Conservation (phyloP, 1,140 invertebrate species). For the Zaprionus lachaisei region DNA sequence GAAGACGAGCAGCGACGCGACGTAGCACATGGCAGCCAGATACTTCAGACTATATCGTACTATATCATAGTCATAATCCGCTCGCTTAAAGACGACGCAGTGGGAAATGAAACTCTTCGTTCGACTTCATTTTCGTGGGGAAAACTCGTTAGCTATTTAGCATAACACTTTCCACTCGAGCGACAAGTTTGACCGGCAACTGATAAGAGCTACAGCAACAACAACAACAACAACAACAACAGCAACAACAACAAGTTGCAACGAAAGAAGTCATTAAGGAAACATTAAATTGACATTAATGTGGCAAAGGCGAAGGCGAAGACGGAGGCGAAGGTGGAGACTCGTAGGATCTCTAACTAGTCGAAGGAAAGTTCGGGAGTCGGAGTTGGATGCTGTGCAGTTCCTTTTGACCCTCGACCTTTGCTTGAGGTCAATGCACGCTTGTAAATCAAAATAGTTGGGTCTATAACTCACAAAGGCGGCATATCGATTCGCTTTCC, state of each 20-base stretch:
- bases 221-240: constrained; percentile 19
- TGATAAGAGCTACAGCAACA: constrained; percentile 65
- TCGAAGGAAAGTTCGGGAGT: background rate
- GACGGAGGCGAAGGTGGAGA: background rate
- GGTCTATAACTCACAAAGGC: constrained; percentile 66
- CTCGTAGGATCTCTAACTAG: background rate
- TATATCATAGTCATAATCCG: constrained; percentile 17
- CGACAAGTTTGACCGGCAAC: constrained; percentile 75
- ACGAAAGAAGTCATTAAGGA: constrained; percentile 81
- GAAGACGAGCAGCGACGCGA: constrained; percentile 39
- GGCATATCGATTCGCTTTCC: constrained; percentile 65
- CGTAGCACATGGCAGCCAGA: constrained; percentile 43
- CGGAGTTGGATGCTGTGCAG: background rate
- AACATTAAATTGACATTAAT: constrained; percentile 84
- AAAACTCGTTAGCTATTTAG: constrained; percentile 82
- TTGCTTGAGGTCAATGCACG: constrained; percentile 45
- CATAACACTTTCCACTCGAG: constrained; percentile 77
- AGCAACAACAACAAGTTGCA: constrained; percentile 60
- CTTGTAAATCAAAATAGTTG: constrained; percentile 66
- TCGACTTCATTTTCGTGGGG: constrained; percentile 56
- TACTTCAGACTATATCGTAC: constrained; percentile 17
- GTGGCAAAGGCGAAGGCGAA: constrained; percentile 26
- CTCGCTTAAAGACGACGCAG: constrained; percentile 1
- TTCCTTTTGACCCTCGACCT: constrained; percentile 1
- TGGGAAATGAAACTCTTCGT: constrained; percentile 18